These are phyloP conservation scores for Sebastes schlegelii DNA, from an alignment of 2,113 vertebrate genomes.

Conservation along the genomic window DNA sequence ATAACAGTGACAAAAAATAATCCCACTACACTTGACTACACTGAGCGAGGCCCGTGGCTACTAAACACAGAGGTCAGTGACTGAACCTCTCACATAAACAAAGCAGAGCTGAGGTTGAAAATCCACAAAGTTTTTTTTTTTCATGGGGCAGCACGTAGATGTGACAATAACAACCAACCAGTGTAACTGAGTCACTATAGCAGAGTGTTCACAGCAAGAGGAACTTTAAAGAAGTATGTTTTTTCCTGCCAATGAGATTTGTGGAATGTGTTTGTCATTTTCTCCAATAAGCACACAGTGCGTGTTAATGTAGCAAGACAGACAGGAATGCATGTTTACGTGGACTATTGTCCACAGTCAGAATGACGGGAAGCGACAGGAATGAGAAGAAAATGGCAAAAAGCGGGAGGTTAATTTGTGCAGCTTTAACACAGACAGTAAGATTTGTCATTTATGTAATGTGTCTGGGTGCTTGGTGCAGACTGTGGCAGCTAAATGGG, in stretches of 20 bases:
- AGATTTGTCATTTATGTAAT: conserved; percentile 8
- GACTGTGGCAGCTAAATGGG: conserved; percentile 31
- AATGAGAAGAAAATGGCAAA: conserved; percentile 12
- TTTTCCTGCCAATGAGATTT: conserved; percentile 26
- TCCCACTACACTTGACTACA: conserved; percentile 37
- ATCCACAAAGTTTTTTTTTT: conserved; percentile 32
- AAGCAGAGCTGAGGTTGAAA: conserved; percentile 30
- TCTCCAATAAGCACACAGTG: conserved; percentile 38
- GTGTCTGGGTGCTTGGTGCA: conserved; percentile 15
- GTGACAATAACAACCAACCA: conserved; percentile 26
- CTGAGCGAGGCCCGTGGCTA: not conserved
- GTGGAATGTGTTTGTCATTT: conserved; percentile 55
- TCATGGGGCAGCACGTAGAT: conserved; percentile 21
- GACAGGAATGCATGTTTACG: conserved; percentile 43
- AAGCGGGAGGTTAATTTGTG: conserved; percentile 25
- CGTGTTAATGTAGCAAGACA: conserved; percentile 34
- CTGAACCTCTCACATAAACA: conserved; percentile 15
- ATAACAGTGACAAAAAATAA: conserved; percentile 22
- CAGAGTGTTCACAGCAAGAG: conserved; percentile 38
- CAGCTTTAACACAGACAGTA: conserved; percentile 45
- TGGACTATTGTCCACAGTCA: conserved; percentile 39
- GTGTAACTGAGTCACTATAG: conserved; percentile 44
- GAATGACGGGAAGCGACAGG: conserved; percentile 17
- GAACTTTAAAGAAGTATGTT: not conserved
- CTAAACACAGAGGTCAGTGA: conserved; percentile 30